These are phyloP conservation scores for Sylvia borin DNA, from an alignment of 2,797 vertebrate species.

Conservation along the genomic window DNA sequence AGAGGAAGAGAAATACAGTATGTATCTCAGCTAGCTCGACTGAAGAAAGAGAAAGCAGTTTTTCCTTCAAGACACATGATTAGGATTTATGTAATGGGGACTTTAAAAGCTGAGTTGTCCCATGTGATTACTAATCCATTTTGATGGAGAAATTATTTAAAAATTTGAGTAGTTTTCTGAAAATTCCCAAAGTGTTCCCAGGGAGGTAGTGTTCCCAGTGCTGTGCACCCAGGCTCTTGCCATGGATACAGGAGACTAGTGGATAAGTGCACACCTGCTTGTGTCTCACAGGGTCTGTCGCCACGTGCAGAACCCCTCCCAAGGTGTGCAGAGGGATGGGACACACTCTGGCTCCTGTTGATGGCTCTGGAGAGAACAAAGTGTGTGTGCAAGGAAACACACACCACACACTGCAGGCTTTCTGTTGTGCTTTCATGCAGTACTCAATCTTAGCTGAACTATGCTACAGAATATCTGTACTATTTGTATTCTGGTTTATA, in stretches of 20 bases:
- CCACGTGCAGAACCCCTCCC: not conserved
- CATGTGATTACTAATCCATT: not conserved
- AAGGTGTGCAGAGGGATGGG: accelerated
- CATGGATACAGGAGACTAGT: not conserved
- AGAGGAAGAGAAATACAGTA: not conserved
- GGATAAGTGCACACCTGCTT: accelerated
- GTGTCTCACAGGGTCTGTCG: accelerated
- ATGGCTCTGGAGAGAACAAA: accelerated
- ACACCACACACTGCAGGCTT: too few relatives aligned
- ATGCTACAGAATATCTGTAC: not conserved
- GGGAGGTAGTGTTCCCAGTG: accelerated
- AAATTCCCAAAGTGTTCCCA: accelerated
- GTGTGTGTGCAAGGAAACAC: accelerated
- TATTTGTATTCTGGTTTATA: not conserved
- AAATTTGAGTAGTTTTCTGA: not conserved
- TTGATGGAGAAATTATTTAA: not conserved
- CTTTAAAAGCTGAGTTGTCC: not conserved
- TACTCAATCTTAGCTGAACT: not conserved
- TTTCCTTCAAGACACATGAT: not conserved
- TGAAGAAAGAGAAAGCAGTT: not conserved
- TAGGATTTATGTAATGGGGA: accelerated
- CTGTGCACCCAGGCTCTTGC: accelerated
- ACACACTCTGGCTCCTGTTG: accelerated
- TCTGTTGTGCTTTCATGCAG: not conserved
- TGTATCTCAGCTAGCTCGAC: not conserved